These are phyloP conservation scores for Hyles lineata DNA, from an alignment of 2,888 invertebrate genomes.

Conservation along the genomic window DNA sequence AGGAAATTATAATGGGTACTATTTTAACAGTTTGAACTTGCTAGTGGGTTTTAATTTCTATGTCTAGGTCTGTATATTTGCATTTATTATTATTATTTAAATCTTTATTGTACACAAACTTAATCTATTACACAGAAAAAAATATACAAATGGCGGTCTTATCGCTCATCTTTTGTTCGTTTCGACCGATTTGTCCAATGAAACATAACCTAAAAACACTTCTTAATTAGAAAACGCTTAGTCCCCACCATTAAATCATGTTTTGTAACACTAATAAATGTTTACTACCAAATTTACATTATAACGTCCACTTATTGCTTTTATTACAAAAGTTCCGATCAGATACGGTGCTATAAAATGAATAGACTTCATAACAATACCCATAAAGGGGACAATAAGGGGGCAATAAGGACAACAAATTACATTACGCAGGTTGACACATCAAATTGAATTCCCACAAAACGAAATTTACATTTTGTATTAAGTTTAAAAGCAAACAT, in stretches of 20 bases:
- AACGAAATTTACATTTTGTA: slow-evolving; percentile 66
- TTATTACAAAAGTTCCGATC: slow-evolving; percentile 29
- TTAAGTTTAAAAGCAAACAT: slow-evolving; percentile 63
- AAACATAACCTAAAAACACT: neutral
- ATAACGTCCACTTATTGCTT: slow-evolving; percentile 7
- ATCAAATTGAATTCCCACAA: slow-evolving; percentile 65
- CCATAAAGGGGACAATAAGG: slow-evolving; percentile 41
- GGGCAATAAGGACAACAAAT: slow-evolving; percentile 47
- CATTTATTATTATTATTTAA: no score
- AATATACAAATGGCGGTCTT: no score
- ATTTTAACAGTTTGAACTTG: no score
- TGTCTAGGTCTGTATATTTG: no score
- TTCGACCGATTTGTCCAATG: neutral
- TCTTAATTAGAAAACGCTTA: neutral
- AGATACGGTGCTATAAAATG: slow-evolving; percentile 24
- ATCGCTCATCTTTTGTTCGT: no score
- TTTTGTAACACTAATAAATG: slow-evolving; percentile 17
- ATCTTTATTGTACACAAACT: no score
- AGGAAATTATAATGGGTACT: no score
- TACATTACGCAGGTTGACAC: slow-evolving; percentile 48
- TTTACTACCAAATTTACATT: slow-evolving; percentile 16
- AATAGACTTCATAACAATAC: slow-evolving; percentile 30
- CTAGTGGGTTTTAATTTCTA: no score
- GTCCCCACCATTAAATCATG: neutral
- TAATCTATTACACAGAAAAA: no score